A percentile compares a stretch with the other conserved stretches of the same genome.
These are phyloP conservation scores for Leptinotarsa lineolata DNA, from an alignment of 1,140 invertebrate species.

Conservation along the genomic window DNA sequence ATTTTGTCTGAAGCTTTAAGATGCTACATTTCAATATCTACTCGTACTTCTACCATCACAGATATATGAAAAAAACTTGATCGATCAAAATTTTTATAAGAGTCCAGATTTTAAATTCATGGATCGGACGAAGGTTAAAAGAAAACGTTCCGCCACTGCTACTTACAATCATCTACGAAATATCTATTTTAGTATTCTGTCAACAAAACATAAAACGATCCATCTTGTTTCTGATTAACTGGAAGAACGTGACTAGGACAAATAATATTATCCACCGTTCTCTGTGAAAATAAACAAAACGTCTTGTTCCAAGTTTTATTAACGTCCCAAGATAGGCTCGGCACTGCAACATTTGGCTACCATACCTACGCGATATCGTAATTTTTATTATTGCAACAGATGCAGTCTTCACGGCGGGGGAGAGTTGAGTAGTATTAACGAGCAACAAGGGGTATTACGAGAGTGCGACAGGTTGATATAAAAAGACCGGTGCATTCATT, in stretches of 20 bases:
- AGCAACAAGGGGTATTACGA: background rate
- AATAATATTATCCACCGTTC: background rate
- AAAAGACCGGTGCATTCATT: too few relatives aligned
- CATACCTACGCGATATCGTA: slow-evolving; percentile 18
- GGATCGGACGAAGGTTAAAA: too few relatives aligned
- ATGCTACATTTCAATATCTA: too few relatives aligned
- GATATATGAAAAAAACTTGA: too few relatives aligned
- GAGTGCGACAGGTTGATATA: too few relatives aligned
- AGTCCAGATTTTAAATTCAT: too few relatives aligned
- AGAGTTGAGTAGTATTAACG: background rate
- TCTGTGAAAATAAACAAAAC: slow-evolving; percentile 2
- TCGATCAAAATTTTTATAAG: too few relatives aligned
- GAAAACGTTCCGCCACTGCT: background rate
- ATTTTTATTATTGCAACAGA: slow-evolving; percentile 10
- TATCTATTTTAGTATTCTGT: slow-evolving; percentile 6
- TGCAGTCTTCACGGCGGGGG: background rate
- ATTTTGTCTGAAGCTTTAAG: too few relatives aligned
- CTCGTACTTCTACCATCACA: too few relatives aligned
- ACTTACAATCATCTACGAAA: background rate
- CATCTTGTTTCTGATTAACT: slow-evolving; percentile 22
- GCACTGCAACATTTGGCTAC: slow-evolving; percentile 16
- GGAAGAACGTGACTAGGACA: slow-evolving; percentile 6
- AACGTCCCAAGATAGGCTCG: slow-evolving; percentile 10
- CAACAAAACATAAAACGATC: slow-evolving; percentile 18
- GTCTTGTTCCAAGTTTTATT: slow-evolving; percentile 11